Base-by-base conservation (phyloP, 2,113 vertebrate genomes). In the Xyrauchen texanus region DNA sequence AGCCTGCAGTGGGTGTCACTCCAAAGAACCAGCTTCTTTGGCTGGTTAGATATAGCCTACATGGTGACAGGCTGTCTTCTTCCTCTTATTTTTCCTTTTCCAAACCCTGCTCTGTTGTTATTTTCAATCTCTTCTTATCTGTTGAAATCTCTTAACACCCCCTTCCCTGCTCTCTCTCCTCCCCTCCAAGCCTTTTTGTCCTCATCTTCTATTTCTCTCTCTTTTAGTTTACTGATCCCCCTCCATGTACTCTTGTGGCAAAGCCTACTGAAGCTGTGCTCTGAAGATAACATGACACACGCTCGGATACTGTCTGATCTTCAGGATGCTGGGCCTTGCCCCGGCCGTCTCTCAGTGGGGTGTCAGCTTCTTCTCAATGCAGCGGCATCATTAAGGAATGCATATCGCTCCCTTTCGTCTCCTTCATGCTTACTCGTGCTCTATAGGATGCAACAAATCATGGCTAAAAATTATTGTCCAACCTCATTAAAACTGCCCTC, bases 1-100 rank as follows among this genome's bases (percentile, higher is more conserved):
- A 62, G 45, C 44, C 21, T 57, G 67, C 60, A 77, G 60, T 61
- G 65, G 72, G 13, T 5, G 15, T 57, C 61, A 7, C 69, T n/a
- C 78, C 65, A 8, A 76, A 57, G 52, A 15, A 67, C 65, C 71
- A 12, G 55, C 67, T 65, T 86, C 75, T 81, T 82, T 80, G 9
- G 44, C 70, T 60, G 69, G 44, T 74, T 74, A 6, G 46, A 74
- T 63, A 8, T 8, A 51, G 46, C 15, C 72, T 63, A 47, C 68
- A 34, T n/a, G 10, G 69, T 74, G 62, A 67, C 51, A 51, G 45
- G 62, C 44, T 66, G 46, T 66, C 49, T 69, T 64, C 7, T 12
- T 71, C 68, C 74, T 73, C 21, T 8, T 46, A n/a, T 72, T 55
- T n/a, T 52, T 46, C 21, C 15, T 16, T 65, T 51, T 57, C 42